phyloP scores from a whole-genome alignment of 2,113 vertebrate species.

The Rhinichthys klamathensis region DNA sequence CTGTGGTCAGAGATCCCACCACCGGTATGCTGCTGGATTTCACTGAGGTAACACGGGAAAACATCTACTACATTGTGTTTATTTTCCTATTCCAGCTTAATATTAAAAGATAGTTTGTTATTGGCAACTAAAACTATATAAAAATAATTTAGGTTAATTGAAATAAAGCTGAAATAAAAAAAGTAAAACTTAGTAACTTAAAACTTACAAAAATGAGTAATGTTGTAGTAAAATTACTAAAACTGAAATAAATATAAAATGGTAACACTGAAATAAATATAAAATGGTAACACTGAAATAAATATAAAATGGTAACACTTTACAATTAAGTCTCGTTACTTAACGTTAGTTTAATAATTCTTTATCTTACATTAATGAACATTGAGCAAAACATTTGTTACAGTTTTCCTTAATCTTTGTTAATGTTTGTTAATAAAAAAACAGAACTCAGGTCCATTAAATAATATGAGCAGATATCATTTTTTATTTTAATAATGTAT shows the following conservation, averaged over 20 bases:
- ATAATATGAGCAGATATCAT: too few relatives aligned
- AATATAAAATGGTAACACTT: too few relatives aligned
- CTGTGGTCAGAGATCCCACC: constrained; percentile 86
- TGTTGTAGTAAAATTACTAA: neutral
- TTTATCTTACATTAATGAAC: too few relatives aligned
- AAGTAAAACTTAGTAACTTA: neutral
- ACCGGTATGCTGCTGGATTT: constrained; percentile 88
- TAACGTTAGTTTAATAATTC: too few relatives aligned
- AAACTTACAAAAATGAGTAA: neutral
- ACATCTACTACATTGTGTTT: neutral
- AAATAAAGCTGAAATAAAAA: neutral
- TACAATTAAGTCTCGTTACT: too few relatives aligned
- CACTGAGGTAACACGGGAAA: constrained; percentile 78
- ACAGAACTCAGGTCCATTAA: too few relatives aligned
- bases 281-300: neutral
- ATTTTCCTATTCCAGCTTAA: neutral
- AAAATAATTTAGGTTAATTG: neutral
- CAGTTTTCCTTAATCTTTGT: too few relatives aligned
- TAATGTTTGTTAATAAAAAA: too few relatives aligned
- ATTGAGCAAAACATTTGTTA: too few relatives aligned
- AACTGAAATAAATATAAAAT: neutral
- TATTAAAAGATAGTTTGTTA: neutral
- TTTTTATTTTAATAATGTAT: too few relatives aligned
- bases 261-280: neutral
- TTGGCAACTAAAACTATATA: neutral